Base-by-base conservation (phyloP, 2,888 invertebrate species). In the Tenthredo livida region DNA sequence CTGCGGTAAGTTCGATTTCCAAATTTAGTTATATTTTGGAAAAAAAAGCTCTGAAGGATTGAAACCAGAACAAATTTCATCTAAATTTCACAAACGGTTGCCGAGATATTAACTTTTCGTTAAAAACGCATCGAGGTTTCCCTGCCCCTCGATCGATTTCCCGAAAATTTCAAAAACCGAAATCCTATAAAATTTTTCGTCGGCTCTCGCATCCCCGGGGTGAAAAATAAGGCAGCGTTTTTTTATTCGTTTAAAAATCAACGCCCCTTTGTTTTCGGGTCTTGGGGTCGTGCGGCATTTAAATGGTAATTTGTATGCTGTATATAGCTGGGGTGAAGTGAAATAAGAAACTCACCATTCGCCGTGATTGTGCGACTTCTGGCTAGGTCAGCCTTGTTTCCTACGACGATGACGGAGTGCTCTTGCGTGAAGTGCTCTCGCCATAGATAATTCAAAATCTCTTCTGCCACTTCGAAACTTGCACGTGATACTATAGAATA, bases 311-410 rank as follows among this genome's bases (percentile, higher is more conserved):
- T 67, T 67, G 15, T 29, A 6, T 15, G 6, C 29, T 12, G n/a
- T 29, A 43, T 25, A 15, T 25, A 25, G 25, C 12, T 47, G 54
- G 77, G 29, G 54, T 17, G 15, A 33, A 77, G n/a, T 10, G 37
- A 43, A 83, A 83, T 83, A 65, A 47, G 29, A n/a, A 61, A 91
- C 95, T 94, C 93, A 98, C 98, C 98, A 93, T 97, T 97, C 12
- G 96, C 95, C 25, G 97, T 94, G 87, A 99, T 97, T 87, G 96
- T 96, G 88, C 98, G 95, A 4, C 98, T 97, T 88, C 98, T 95
- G 0, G 97, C 98, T 89, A 99, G 94, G 92, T 99, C 99, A 4
- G 98, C 97, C 92, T 99, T 99, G 92, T 99, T 99, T 70, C 97
- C 98, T 2, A 98, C 98, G 17, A 99, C 95, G 86, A 99, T 98